Evolutionary conservation across 2,888 invertebrate species (phyloP).

Genomic region (Dexiosoma caninum): DNA sequence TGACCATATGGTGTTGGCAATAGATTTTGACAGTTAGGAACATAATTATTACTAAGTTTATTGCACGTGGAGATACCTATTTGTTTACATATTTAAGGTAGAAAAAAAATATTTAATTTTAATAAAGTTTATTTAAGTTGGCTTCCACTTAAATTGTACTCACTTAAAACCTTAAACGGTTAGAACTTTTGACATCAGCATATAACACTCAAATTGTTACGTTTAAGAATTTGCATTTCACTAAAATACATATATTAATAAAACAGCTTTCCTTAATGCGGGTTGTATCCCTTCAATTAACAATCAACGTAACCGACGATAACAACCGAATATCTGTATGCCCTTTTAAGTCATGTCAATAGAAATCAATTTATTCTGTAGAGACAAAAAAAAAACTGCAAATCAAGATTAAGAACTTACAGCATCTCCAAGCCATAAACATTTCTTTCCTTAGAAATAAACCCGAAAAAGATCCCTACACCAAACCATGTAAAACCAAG

Average conservation of each 20-base stretch:
- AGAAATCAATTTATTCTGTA: constrained; percentile 27
- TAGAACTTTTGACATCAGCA: too few relatives aligned
- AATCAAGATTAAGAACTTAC: constrained; percentile 42
- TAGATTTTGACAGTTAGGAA: too few relatives aligned
- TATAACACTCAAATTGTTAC: too few relatives aligned
- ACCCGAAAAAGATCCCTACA: background rate
- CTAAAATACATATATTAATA: background rate
- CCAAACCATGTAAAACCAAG: constrained; percentile 10
- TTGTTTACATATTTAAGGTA: too few relatives aligned
- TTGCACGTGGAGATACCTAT: too few relatives aligned
- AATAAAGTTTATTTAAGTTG: too few relatives aligned
- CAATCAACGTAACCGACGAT: background rate
- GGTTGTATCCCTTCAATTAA: background rate
- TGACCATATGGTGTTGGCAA: too few relatives aligned
- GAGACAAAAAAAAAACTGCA: background rate
- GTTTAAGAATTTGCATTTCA: too few relatives aligned
- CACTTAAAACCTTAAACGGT: too few relatives aligned
- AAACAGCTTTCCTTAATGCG: background rate
- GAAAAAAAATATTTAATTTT: too few relatives aligned
- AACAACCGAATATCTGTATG: background rate
- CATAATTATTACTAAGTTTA: too few relatives aligned
- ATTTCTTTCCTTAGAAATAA: constrained; percentile 21
- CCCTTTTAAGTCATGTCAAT: constrained; percentile 36
- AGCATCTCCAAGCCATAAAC: constrained; percentile 20
- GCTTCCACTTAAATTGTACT: too few relatives aligned